phyloP scores from a whole-genome alignment of 2,113 vertebrate species.

The Xyliphius kryptos region DNA sequence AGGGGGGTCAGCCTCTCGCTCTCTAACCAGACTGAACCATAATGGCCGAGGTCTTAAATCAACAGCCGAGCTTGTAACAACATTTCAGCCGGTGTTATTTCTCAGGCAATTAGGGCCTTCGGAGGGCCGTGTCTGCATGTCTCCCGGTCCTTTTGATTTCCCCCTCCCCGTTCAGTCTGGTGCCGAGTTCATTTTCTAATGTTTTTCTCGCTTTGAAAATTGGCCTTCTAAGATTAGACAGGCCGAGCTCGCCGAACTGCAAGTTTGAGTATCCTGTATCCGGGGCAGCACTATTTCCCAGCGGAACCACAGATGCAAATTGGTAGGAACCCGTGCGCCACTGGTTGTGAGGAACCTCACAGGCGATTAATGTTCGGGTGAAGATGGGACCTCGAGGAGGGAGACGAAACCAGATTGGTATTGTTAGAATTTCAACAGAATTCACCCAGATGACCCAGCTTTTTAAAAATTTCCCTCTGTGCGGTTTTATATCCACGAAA shows the following conservation, averaged over 20 bases:
- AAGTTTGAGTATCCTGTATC: constrained; percentile 9
- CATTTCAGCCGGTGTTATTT: constrained; percentile 51
- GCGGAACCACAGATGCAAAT: not conserved
- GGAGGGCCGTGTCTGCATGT: constrained; percentile 30
- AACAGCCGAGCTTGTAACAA: constrained; percentile 49
- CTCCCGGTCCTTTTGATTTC: constrained; percentile 40
- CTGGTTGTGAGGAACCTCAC: not conserved
- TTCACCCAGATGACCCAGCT: not conserved
- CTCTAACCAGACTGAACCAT: constrained; percentile 37
- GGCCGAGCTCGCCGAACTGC: constrained; percentile 18
- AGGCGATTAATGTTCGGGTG: not conserved
- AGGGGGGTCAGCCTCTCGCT: constrained; percentile 35
- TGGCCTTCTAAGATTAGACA: constrained; percentile 35
- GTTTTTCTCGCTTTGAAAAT: constrained; percentile 16
- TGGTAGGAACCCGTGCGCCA: not conserved
- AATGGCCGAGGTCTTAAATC: constrained; percentile 49
- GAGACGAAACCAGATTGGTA: not conserved
- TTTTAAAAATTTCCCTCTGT: not conserved
- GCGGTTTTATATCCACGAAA: not conserved
- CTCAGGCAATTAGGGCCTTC: constrained; percentile 45
- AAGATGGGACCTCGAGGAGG: not conserved
- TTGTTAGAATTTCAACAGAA: not conserved
- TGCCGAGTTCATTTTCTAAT: constrained; percentile 17
- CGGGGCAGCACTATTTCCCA: constrained; percentile 29
- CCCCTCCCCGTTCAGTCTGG: constrained; percentile 21